Base-by-base conservation (phyloP, 1,140 invertebrate species). In the Scaptomyza hsui region DNA sequence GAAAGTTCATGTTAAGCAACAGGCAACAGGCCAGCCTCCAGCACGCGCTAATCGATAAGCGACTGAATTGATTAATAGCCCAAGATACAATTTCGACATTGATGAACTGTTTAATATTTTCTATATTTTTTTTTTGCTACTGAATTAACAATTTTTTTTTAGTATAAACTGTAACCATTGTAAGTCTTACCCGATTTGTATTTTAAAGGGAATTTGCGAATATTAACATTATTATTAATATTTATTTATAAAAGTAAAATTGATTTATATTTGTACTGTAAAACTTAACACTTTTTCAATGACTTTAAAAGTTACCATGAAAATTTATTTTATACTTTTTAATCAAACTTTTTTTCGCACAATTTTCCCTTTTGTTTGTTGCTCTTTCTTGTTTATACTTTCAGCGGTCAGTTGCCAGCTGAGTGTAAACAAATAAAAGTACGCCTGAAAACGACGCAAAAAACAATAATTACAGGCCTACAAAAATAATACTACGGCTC, bases 11-110 rank as follows among this genome's bases (percentile, higher is more conserved):
- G 15, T 19, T 59, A 35, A 61, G 42, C 49, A 37, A 45, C 49
- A 19, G 41, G 18, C 45, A 39, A 29, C 13, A 12, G 53, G 37
- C 59, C 44, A 10, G 41, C 37, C 45, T 32, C 18, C 18, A 49
- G 64, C 75, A 74, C 64, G 78, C 62, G 75, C 60, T 78, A 83
- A 83, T 71, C 78, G 79, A 82, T 83, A 44, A 82, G 56, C 57
- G 51, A 74, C 59, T 69, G 56, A 41, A 62, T 74, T 82, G 78
- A 82, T 82, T 78, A 83, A 82, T 82, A 72, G 48, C 41, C 18
- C 52, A 19, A 42, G 60, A 47, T 64, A 49, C 49, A 39, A 12
- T 42, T 51, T 72, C 44, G 52, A 47, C 15, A 44, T 24, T 55
- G 32, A 49, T 62, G 52, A 64, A 51, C 51, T 64, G 44, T 55